These are phyloP conservation scores for Carassius gibelio DNA, from an alignment of 2,113 vertebrate genomes.

Conservation along the genomic window DNA sequence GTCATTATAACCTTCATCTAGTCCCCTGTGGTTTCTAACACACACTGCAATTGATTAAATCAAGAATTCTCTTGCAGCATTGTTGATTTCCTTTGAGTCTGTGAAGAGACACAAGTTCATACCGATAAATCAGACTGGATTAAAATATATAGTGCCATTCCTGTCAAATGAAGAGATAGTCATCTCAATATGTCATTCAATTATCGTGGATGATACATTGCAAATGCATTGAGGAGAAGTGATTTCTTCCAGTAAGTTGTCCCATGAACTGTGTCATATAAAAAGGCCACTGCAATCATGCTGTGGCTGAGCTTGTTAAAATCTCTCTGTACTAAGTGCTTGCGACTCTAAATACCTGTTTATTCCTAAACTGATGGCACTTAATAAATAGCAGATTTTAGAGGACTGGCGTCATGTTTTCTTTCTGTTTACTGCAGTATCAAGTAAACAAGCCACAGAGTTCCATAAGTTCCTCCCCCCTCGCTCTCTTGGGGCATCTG, in stretches of 20 bases:
- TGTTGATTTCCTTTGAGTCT: neutral
- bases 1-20: conserved; percentile 47
- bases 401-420: conserved; percentile 36
- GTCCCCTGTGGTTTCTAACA: conserved; percentile 33
- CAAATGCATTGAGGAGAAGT: conserved; percentile 2
- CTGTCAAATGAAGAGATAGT: conserved; percentile 50
- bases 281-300: conserved; percentile 26
- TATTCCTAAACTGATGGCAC: conserved; percentile 30
- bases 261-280: conserved; percentile 26
- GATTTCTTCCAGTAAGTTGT: conserved; percentile 41
- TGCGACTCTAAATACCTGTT: conserved; percentile 21
- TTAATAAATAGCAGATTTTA: conserved; percentile 29
- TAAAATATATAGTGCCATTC: neutral
- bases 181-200: conserved; percentile 32
- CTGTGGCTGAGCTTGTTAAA: conserved; percentile 39
- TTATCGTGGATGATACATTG: conserved; percentile 33
- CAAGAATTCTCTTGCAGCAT: conserved; percentile 41
- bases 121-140: conserved; percentile 13
- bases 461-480: no score
- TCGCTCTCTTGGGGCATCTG: no score
- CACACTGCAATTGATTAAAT: conserved; percentile 54
- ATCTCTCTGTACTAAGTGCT: conserved; percentile 26
- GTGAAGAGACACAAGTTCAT: conserved; percentile 36
- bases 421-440: conserved; percentile 32
- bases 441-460: neutral